A percentile compares a stretch with the other conserved stretches of the same genome.
Evolutionary conservation across 2,888 invertebrate genomes (phyloP).

Genomic region (Tanypteryx hageni): DNA sequence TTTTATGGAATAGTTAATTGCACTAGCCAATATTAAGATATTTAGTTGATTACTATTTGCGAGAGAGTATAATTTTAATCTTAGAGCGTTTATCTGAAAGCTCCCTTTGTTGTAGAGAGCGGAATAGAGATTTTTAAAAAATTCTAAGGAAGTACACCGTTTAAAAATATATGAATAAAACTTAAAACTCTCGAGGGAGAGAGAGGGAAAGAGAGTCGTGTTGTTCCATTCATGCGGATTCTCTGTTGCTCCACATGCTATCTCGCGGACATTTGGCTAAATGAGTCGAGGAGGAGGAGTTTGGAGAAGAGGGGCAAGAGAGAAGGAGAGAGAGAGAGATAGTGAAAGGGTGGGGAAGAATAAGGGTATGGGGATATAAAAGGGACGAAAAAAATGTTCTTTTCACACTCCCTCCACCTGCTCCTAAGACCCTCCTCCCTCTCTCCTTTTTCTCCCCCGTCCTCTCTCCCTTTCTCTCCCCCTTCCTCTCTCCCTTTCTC

Average conservation of each 20-base stretch:
- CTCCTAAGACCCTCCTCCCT: neutral
- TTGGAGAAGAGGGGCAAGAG: neutral
- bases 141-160: no score
- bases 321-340: neutral
- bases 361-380: neutral
- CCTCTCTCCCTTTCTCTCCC: neutral
- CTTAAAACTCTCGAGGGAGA: no score
- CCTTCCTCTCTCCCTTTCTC: neutral
- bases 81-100: no score
- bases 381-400: neutral
- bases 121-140: no score
- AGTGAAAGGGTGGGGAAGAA: neutral
- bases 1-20: no score
- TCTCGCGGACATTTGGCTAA: neutral
- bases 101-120: no score
- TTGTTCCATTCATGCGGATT: neutral
- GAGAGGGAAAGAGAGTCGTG: no score
- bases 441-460: neutral
- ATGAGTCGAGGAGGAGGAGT: no score
- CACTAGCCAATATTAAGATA: no score
- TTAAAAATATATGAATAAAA: no score
- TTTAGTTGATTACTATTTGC: no score
- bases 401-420: neutral
- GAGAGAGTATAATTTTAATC: no score
- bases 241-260: conserved; percentile 11